phyloP scores from a whole-genome alignment of 2,888 invertebrate species.

The Ophraella communa region DNA sequence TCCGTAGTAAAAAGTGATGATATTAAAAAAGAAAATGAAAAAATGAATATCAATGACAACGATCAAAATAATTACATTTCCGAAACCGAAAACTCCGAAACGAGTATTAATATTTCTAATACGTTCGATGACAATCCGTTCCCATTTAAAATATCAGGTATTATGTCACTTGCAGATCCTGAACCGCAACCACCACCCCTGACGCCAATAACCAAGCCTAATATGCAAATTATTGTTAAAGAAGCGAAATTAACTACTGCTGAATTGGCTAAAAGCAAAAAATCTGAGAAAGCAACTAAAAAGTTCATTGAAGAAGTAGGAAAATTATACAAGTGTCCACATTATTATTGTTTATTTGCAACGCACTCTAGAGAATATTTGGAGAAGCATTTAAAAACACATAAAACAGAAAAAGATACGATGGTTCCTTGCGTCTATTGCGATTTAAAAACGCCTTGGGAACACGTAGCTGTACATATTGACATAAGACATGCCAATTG shows the following conservation, averaged over 20 bases:
- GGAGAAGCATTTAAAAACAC: constrained; percentile 58
- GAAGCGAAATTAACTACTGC: constrained; percentile 41
- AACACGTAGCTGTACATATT: constrained; percentile 62
- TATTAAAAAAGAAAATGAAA: constrained; percentile 28
- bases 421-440: constrained; percentile 63
- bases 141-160: constrained; percentile 58
- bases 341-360: constrained; percentile 61
- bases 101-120: no score
- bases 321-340: constrained; percentile 66
- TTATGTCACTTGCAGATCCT: constrained; percentile 48
- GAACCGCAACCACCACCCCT: constrained; percentile 32
- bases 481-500: constrained; percentile 68
- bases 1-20: constrained; percentile 53
- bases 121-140: constrained; percentile 54
- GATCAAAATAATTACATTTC: constrained; percentile 7
- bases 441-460: constrained; percentile 60
- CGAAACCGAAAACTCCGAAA: no score
- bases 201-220: constrained; percentile 30
- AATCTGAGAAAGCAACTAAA: constrained; percentile 54
- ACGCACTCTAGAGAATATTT: constrained; percentile 56
- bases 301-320: constrained; percentile 45
- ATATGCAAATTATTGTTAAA: constrained; percentile 40
- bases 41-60: constrained; percentile 13
- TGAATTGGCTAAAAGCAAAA: constrained; percentile 44
- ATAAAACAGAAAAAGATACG: constrained; percentile 45